phyloP scores from a whole-genome alignment of 2,113 vertebrate genomes.

The Cyanoramphus novaezelandiae region DNA sequence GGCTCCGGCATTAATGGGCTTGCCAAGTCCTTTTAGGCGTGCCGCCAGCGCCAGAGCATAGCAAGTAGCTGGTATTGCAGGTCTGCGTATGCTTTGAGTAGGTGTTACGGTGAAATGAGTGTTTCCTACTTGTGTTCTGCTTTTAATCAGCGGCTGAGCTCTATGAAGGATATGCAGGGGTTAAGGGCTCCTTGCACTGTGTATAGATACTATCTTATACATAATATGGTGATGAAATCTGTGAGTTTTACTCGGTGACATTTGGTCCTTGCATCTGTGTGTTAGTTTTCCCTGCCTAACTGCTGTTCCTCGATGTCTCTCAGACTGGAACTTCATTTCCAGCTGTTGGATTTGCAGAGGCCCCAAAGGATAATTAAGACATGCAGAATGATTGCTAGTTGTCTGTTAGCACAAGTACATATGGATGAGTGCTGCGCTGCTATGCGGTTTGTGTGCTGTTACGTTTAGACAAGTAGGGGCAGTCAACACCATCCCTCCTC shows the following conservation, averaged over 20 bases:
- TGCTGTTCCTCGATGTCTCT: background rate
- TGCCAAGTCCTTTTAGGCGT: rapidly evolving
- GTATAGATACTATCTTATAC: background rate
- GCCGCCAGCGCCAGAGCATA: rapidly evolving
- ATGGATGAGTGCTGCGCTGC: background rate
- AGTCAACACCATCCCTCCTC: slow-evolving; percentile 1
- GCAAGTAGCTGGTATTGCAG: rapidly evolving
- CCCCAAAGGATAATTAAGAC: background rate
- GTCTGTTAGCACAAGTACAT: background rate
- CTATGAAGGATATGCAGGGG: background rate
- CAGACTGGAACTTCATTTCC: background rate
- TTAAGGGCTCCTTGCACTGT: background rate
- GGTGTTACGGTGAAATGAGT: rapidly evolving
- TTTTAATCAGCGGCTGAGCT: background rate
- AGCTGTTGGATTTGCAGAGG: slow-evolving; percentile 12
- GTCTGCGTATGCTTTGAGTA: rapidly evolving
- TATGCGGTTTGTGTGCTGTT: background rate
- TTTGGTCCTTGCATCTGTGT: background rate
- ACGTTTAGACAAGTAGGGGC: background rate
- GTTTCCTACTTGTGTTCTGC: rapidly evolving
- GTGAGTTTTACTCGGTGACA: background rate
- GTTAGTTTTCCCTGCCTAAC: background rate
- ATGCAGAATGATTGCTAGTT: background rate
- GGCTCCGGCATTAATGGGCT: rapidly evolving
- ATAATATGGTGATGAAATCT: background rate